phyloP scores from a whole-genome alignment of 2,888 invertebrate genomes.

The Geophilus truncorum region DNA sequence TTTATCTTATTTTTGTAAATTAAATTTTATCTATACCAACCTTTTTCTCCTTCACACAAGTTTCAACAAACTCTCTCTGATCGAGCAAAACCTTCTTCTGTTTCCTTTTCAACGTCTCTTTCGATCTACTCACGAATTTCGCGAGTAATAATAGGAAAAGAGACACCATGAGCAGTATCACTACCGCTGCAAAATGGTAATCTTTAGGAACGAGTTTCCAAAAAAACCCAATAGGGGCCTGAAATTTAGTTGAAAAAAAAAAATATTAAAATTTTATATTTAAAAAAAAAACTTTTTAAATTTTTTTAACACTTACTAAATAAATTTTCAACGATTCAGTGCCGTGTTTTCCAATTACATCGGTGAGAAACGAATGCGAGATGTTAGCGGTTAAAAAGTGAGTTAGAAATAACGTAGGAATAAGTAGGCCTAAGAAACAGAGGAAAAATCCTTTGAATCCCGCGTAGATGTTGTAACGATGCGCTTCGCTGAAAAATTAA shows the following conservation, averaged over 20 bases:
- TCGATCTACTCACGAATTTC: background rate
- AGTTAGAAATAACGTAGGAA: conserved; percentile 44
- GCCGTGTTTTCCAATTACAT: conserved; percentile 43
- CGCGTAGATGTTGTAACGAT: conserved; percentile 39
- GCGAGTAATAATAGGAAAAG: background rate
- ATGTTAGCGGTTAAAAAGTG: conserved; percentile 47
- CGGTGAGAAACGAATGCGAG: conserved; percentile 43
- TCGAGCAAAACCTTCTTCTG: background rate
- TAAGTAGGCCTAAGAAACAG: conserved; percentile 46
- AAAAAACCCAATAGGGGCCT: background rate
- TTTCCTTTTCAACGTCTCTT: background rate
- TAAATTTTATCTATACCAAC: background rate
- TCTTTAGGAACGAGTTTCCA: background rate
- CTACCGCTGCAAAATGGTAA: background rate
- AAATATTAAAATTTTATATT: background rate
- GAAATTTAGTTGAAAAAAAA: background rate
- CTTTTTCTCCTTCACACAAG: background rate
- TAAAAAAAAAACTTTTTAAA: no score
- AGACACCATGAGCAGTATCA: background rate
- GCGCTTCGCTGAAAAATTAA: background rate
- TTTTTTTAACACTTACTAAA: conserved; percentile 42
- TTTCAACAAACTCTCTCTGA: background rate
- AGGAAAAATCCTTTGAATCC: conserved; percentile 46
- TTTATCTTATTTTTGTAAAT: background rate
- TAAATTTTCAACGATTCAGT: conserved; percentile 44